These are phyloP conservation scores for Yponomeuta evonymella DNA, from an alignment of 2,888 invertebrate species.

Conservation along the genomic window DNA sequence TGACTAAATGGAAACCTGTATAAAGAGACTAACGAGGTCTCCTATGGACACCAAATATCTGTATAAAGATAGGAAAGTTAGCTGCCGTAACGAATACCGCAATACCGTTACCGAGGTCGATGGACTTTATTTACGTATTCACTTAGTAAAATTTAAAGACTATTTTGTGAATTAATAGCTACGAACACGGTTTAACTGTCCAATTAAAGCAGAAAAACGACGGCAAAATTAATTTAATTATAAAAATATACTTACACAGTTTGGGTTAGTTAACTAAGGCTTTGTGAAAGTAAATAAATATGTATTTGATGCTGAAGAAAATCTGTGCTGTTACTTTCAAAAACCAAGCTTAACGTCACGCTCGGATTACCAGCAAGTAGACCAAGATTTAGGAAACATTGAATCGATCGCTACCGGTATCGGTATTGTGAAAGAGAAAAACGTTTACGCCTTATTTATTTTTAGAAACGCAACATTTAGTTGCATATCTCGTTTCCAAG, in stretches of 20 bases:
- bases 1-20: neutral
- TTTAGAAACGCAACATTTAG: neutral
- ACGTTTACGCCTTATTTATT: neutral
- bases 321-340: neutral
- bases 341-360: neutral
- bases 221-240: neutral
- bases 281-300: conserved; percentile 7
- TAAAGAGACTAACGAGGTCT: neutral
- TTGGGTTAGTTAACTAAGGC: neutral
- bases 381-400: neutral
- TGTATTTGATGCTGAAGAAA: neutral
- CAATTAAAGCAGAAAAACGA: neutral
- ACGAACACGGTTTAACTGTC: neutral
- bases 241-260: neutral
- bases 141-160: neutral
- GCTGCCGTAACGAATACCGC: conserved; percentile 46
- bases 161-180: neutral
- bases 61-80: conserved; percentile 26
- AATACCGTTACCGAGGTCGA: conserved; percentile 56
- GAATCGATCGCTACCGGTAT: neutral
- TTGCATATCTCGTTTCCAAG: neutral
- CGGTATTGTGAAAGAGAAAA: neutral
- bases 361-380: neutral
- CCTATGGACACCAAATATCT: neutral
- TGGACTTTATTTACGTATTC: conserved; percentile 31